These are phyloP conservation scores for Pyrrhosoma nymphula DNA, from an alignment of 2,888 invertebrate genomes.

Conservation along the genomic window DNA sequence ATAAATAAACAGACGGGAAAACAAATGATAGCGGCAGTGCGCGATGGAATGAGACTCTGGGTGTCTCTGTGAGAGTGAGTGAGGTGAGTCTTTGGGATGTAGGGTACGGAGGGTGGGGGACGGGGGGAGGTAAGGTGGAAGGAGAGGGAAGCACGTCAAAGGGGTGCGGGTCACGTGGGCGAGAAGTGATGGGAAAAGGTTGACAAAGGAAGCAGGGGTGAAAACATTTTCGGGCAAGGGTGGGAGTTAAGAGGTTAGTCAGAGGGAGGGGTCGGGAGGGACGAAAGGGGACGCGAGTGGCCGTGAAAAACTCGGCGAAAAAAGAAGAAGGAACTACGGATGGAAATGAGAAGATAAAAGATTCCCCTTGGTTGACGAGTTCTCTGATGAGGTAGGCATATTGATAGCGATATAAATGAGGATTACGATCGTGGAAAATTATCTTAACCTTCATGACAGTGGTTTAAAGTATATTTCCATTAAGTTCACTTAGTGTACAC, in stretches of 20 bases:
- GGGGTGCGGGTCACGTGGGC: background rate
- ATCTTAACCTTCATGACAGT: too few species aligned
- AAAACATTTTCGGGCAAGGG: background rate
- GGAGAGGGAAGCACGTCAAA: too few species aligned
- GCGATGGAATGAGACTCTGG: background rate
- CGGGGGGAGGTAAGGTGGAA: background rate
- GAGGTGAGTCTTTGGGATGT: background rate
- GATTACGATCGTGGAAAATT: too few species aligned
- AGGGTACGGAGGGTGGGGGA: background rate
- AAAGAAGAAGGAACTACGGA: background rate
- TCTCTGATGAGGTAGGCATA: too few species aligned
- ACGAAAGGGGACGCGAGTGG: background rate
- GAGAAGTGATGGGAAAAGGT: background rate
- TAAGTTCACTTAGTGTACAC: too few species aligned
- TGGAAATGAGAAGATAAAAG: too few species aligned
- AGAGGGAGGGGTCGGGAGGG: background rate
- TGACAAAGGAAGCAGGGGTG: background rate
- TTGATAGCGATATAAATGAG: too few species aligned
- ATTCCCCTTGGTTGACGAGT: too few species aligned
- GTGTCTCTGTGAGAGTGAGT: background rate
- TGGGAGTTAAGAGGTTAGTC: background rate
- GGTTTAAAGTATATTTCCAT: too few species aligned
- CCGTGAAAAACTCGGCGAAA: background rate
- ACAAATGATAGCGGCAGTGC: slow-evolving; percentile 25
- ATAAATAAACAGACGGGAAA: slow-evolving; percentile 38